These are phyloP conservation scores for Eurytemora carolleeae DNA, from an alignment of 1,140 invertebrate genomes.

Conservation along the genomic window DNA sequence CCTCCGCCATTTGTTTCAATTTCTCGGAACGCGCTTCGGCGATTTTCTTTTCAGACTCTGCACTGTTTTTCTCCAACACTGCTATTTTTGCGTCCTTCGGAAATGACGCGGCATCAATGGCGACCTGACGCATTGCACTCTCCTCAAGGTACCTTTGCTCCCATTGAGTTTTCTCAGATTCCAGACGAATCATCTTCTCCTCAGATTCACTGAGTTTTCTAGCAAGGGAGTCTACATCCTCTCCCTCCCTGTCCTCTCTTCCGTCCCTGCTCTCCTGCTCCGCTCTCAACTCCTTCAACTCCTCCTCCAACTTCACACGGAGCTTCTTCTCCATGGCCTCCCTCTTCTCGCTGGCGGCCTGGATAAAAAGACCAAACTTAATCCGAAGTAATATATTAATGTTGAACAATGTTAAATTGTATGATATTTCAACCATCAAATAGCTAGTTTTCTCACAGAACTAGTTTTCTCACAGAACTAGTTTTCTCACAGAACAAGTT, in stretches of 20 bases:
- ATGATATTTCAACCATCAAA: not conserved
- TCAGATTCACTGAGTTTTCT: constrained; percentile 10
- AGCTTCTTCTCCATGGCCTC: constrained; percentile 56
- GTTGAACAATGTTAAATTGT: constrained; percentile 7
- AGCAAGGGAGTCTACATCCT: constrained; percentile 4
- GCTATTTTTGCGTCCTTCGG: constrained; percentile 70
- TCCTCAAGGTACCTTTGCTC: constrained; percentile 70
- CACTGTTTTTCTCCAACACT: constrained; percentile 57
- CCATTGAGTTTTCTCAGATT: constrained; percentile 64
- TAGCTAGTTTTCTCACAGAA: constrained; percentile 1
- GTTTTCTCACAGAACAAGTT: too few relatives aligned
- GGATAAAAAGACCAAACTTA: constrained; percentile 9
- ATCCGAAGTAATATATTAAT: not conserved
- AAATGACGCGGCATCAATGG: constrained; percentile 59
- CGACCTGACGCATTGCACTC: constrained; percentile 55
- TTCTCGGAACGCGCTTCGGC: constrained; percentile 64
- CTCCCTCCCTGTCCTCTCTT: not conserved
- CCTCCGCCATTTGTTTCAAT: constrained; percentile 54
- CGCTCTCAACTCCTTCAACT: constrained; percentile 36
- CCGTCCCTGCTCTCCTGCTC: not conserved
- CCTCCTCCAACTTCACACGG: constrained; percentile 52
- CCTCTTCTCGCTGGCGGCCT: constrained; percentile 52
- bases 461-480: not conserved
- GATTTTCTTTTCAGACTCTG: constrained; percentile 65
- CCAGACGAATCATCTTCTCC: constrained; percentile 26